Conservation (phyloP, 2,797 vertebrate genomes). For the Octomys mimax region DNA sequence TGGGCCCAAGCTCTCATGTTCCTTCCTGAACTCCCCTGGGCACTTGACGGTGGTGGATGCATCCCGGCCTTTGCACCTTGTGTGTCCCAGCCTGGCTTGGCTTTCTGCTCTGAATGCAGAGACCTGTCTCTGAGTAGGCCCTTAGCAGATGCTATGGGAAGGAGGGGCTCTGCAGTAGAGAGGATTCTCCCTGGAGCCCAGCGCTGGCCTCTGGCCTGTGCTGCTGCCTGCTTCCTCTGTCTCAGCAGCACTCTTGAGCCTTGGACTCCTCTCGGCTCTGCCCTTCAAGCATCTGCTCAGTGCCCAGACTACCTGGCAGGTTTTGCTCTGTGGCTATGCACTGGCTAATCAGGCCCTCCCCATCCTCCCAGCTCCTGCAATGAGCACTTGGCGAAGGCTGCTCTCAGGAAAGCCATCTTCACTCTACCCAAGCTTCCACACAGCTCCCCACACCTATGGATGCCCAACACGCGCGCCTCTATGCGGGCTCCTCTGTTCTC, state of each 20-base stretch:
- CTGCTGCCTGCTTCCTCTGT: not conserved
- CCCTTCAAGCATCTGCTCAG: not conserved
- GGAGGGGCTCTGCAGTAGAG: not conserved
- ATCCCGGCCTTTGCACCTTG: not conserved
- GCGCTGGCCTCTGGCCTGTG: fast-evolving
- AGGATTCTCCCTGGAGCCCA: too few relatives aligned
- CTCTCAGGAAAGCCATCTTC: not conserved
- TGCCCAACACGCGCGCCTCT: too few relatives aligned
- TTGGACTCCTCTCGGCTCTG: too few relatives aligned
- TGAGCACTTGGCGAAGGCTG: not conserved
- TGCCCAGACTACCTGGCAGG: not conserved
- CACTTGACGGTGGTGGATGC: not conserved
- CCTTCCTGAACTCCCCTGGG: not conserved
- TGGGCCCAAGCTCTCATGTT: too few relatives aligned
- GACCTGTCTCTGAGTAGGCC: not conserved
- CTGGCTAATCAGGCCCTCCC: not conserved
- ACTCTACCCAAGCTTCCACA: too few relatives aligned
- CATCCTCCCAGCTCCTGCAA: too few relatives aligned
- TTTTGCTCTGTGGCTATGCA: not conserved
- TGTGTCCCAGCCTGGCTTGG: too few relatives aligned
- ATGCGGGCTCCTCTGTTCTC: not conserved
- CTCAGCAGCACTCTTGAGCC: not conserved
- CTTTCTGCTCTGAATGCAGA: not conserved
- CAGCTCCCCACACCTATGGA: not conserved
- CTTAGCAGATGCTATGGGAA: not conserved